Percentiles rank a stretch among this genome's conserved stretches.
Evolutionary conservation across 2,888 invertebrate species (phyloP).

Genomic region (Celastrina argiolus): DNA sequence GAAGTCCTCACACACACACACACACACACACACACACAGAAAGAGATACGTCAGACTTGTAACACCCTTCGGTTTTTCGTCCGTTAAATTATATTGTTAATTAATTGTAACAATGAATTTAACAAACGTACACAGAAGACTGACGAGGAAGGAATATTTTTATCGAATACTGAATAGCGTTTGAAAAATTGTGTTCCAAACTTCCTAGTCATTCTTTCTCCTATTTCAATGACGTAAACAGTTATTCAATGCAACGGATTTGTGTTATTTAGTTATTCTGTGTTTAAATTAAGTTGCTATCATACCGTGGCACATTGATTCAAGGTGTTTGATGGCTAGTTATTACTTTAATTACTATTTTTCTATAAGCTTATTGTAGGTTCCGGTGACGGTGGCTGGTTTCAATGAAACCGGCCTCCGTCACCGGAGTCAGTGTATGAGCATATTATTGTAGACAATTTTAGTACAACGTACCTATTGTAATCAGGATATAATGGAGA

Average conservation of each 20-base stretch:
- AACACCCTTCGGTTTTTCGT: no score
- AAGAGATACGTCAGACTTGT: no score
- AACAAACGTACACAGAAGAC: not conserved
- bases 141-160: not conserved
- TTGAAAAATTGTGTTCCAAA: not conserved
- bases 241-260: not conserved
- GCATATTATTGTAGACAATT: not conserved
- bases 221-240: not conserved
- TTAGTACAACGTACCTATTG: not conserved
- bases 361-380: not conserved
- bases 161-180: not conserved
- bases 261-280: not conserved
- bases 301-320: not conserved
- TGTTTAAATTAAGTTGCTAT: not conserved
- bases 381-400: no score
- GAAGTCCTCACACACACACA: no score
- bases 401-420: no score
- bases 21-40: no score
- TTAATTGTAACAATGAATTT: no score
- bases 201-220: not conserved
- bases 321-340: not conserved
- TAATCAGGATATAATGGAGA: not conserved
- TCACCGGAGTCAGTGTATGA: no score
- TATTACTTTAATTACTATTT: not conserved
- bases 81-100: no score